phyloP scores from a whole-genome alignment of 2,888 invertebrate genomes.

The Creontiades dilutus region DNA sequence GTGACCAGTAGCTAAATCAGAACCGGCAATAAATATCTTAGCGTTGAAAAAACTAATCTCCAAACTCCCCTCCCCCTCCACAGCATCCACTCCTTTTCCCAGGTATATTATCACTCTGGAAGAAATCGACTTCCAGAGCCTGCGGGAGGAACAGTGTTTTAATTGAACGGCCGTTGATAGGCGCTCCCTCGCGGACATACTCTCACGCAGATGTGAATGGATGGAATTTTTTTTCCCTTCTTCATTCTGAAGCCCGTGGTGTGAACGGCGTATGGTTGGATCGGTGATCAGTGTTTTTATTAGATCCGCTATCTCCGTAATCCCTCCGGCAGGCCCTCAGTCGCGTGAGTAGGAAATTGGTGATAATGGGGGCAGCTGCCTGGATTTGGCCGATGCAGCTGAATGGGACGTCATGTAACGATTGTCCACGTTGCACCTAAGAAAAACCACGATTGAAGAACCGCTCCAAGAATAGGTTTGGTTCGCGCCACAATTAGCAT shows the following conservation, averaged over 20 bases:
- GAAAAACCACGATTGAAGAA: neutral
- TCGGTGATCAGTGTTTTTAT: constrained; percentile 54
- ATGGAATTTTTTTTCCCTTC: constrained; percentile 37
- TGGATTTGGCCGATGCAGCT: constrained; percentile 29
- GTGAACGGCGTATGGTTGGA: constrained; percentile 38
- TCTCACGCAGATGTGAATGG: constrained; percentile 51
- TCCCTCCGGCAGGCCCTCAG: neutral
- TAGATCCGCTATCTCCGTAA: constrained; percentile 53
- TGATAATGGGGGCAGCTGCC: constrained; percentile 28
- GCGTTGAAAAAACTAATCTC: constrained; percentile 68
- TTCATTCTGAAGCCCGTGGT: neutral
- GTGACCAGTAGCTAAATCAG: constrained; percentile 69
- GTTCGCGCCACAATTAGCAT: no score
- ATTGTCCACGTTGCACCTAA: neutral
- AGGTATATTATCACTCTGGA: constrained; percentile 58
- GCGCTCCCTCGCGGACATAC: constrained; percentile 56
- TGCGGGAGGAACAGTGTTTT: constrained; percentile 44
- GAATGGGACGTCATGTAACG: neutral
- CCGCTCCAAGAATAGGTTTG: no score
- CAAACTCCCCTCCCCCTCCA: constrained; percentile 43
- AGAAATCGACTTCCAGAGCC: constrained; percentile 38
- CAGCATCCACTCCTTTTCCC: neutral
- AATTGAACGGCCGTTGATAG: constrained; percentile 65
- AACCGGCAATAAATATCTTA: constrained; percentile 66
- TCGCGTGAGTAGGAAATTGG: constrained; percentile 45